Evolutionary conservation across 2,113 vertebrate genomes (phyloP), one percentile per base, ranked within the genome.

Genomic region (Philantomba maxwellii): DNA sequence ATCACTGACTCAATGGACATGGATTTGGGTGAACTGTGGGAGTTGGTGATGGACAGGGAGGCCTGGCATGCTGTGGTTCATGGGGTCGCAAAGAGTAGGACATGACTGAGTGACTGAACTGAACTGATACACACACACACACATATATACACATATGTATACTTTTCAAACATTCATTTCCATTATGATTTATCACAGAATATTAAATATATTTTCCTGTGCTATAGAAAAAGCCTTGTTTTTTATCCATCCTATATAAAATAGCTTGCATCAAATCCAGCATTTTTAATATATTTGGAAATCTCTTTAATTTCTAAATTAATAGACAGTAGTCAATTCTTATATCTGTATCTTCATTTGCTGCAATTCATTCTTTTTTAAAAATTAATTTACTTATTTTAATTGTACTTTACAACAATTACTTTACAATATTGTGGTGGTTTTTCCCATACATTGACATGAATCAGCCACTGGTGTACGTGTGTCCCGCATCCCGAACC

Each of bases 101-200:
- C 60, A 62, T 16, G 60, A 62, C 60, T 62, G 60, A 62, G 60
- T 16, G 6, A 62, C 60, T 62, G 28, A 62, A 62, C 60, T 16
- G 28, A 33, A 62, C 28, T 62, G 28, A 70, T n/a, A 70, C 16
- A 70, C 2, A 58, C 57, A 58, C 58, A 60, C 13, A 62, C 6
- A 62, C 1, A 64, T 3, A 43, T 3, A 43, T 0, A 45, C 39
- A 78, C 8, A 78, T 9, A 47, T 1, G 13, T 45, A 45, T 45
- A 15, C 25, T 78, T 78, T 30, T 49, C 9, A 33, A 30, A 49
- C 28, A 80, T 33, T 49, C 1, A 0, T 80, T 49, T 49, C 28
- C 77, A 49, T 80, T 80, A 49, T 49, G 16, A 9, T 80, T 80
- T 80, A 11, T 80, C 10, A 33, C 16, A 49, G 15, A 16, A 12